These are phyloP conservation scores for Urosaurus nigricauda DNA, from an alignment of 2,797 vertebrate species.

Conservation along the genomic window DNA sequence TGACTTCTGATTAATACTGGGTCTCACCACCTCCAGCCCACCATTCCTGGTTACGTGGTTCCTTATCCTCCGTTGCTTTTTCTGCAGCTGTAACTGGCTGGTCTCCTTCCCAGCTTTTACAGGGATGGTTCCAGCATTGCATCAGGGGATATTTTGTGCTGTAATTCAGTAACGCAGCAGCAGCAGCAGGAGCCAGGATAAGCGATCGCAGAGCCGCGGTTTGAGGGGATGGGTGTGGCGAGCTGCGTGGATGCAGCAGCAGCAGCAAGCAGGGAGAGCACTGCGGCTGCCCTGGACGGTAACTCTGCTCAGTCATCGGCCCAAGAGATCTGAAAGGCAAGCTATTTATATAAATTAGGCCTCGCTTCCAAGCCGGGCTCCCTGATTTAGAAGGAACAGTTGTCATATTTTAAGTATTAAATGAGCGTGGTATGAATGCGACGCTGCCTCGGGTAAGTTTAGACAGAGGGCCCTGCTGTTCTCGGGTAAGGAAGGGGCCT, in stretches of 20 bases:
- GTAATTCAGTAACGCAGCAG: slow-evolving; percentile 60
- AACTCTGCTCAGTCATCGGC: slow-evolving; percentile 67
- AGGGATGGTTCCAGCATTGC: slow-evolving; percentile 68
- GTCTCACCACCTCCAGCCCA: slow-evolving; percentile 23
- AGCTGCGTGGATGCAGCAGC: slow-evolving; percentile 64
- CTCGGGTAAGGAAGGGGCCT: slow-evolving; percentile 16
- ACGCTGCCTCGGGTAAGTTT: slow-evolving; percentile 38
- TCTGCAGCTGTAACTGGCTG: slow-evolving; percentile 34
- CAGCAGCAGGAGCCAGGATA: slow-evolving; percentile 29
- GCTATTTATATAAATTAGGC: slow-evolving; percentile 41
- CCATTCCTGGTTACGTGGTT: slow-evolving; percentile 42
- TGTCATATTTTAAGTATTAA: slow-evolving; percentile 56
- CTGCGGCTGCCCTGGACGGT: slow-evolving; percentile 56
- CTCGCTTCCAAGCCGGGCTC: slow-evolving; percentile 54
- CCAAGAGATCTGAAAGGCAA: slow-evolving; percentile 23
- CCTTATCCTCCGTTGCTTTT: slow-evolving; percentile 25
- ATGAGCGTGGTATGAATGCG: slow-evolving; percentile 5
- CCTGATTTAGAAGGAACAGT: slow-evolving; percentile 52
- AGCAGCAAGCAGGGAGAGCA: background rate
- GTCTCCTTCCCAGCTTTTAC: slow-evolving; percentile 43
- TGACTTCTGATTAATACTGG: slow-evolving; percentile 28
- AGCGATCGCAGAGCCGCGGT: slow-evolving; percentile 42
- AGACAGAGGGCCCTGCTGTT: background rate
- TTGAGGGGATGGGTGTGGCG: slow-evolving; percentile 67
- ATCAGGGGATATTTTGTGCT: slow-evolving; percentile 64